phyloP scores from a whole-genome alignment of 2,888 invertebrate species.

The Crematogaster levior region DNA sequence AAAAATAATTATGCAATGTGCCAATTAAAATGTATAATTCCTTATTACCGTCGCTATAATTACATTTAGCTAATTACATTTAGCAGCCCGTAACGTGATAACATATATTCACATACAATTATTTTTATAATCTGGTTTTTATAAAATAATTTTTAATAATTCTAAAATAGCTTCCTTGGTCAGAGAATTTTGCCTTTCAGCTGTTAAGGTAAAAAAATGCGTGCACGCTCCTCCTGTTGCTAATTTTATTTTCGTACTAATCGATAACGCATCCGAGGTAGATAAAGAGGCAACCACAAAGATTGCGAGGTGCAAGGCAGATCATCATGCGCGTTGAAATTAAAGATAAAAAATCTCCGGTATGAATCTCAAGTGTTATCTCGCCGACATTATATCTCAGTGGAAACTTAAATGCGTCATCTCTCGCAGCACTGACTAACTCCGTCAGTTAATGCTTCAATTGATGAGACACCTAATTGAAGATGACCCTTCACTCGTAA shows the following conservation, averaged over 20 bases:
- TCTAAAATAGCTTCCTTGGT: not conserved
- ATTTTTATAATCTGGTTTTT: not conserved
- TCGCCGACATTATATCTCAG: not conserved
- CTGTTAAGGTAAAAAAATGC: slow-evolving; percentile 38
- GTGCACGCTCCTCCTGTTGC: slow-evolving; percentile 36
- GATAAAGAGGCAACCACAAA: slow-evolving; percentile 37
- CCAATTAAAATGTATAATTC: not conserved
- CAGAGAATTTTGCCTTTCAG: slow-evolving; percentile 21
- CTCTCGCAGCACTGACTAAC: not conserved
- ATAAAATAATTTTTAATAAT: not conserved
- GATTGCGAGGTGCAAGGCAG: slow-evolving; percentile 25
- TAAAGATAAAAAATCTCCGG: slow-evolving; percentile 18
- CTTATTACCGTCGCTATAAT: not conserved
- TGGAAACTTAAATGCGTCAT: slow-evolving; percentile 27
- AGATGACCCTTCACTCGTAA: not conserved
- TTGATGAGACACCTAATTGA: not conserved
- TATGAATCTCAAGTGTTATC: slow-evolving; percentile 17
- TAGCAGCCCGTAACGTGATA: not conserved
- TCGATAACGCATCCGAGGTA: slow-evolving; percentile 32
- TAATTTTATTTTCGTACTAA: slow-evolving; percentile 48
- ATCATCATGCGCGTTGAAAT: slow-evolving; percentile 38
- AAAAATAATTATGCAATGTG: not conserved
- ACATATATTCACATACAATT: slow-evolving; percentile 16
- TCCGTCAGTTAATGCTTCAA: not conserved
- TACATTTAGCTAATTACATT: not conserved